Evolutionary conservation across 2,797 vertebrate species (phyloP).

Genomic region (Dipus sagitta): DNA sequence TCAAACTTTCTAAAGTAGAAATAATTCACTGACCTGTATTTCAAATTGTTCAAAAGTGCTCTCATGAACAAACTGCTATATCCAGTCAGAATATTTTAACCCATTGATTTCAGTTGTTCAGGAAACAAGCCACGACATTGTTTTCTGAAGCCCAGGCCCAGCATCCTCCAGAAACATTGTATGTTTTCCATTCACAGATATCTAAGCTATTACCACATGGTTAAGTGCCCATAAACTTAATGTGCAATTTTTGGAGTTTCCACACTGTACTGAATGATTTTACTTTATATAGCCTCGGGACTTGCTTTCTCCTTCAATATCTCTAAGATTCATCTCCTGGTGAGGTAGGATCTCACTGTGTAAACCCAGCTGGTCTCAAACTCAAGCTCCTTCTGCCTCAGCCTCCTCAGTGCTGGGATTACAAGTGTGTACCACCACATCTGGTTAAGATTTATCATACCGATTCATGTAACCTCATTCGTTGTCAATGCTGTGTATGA

Average conservation of each 20-base stretch:
- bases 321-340: not conserved
- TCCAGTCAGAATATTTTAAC: not conserved
- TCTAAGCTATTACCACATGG: not conserved
- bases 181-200: not conserved
- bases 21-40: slow-evolving; percentile 17
- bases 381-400: too few species aligned
- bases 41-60: slow-evolving; percentile 4
- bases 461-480: not conserved
- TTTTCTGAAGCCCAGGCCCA: not conserved
- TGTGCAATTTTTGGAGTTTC: not conserved
- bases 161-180: not conserved
- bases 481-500: not conserved
- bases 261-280: slow-evolving; percentile 1
- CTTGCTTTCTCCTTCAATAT: not conserved
- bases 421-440: too few species aligned
- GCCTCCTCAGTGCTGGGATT: too few species aligned
- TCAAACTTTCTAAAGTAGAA: not conserved
- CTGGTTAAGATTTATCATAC: not conserved
- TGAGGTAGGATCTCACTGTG: too few species aligned
- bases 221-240: slow-evolving; percentile 12
- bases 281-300: not conserved
- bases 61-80: not conserved
- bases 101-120: slow-evolving; percentile 28
- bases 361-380: too few species aligned
- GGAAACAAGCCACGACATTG: not conserved